These are phyloP conservation scores for Dolomedes plantarius DNA, from an alignment of 2,888 invertebrate species.

Conservation along the genomic window DNA sequence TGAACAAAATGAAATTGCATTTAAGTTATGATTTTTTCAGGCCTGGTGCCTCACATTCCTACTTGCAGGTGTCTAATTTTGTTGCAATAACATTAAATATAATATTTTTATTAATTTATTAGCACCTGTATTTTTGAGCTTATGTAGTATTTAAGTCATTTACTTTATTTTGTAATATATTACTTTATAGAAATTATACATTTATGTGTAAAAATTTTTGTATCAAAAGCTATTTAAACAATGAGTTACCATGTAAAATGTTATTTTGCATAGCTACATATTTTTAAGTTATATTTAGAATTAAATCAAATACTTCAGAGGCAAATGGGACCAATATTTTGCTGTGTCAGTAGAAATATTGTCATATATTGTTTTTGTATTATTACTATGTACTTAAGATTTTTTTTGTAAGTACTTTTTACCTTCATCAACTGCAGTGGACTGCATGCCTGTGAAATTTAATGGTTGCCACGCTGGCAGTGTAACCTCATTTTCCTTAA, in stretches of 20 bases:
- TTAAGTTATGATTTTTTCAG: background rate
- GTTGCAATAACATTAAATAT: background rate
- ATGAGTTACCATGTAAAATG: too few species aligned
- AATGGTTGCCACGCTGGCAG: slow-evolving; percentile 70
- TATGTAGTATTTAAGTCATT: background rate
- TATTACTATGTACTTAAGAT: slow-evolving; percentile 45
- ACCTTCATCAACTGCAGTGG: slow-evolving; percentile 28
- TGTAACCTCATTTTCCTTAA: slow-evolving; percentile 61
- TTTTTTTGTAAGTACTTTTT: slow-evolving; percentile 50
- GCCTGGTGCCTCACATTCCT: background rate
- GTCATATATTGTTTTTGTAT: slow-evolving; percentile 30
- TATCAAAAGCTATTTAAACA: too few species aligned
- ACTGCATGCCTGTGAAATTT: slow-evolving; percentile 5
- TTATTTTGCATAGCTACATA: too few species aligned
- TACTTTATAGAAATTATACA: too few species aligned
- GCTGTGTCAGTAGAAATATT: slow-evolving; percentile 34
- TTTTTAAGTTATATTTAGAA: too few species aligned
- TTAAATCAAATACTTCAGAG: too few species aligned
- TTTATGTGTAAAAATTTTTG: too few species aligned
- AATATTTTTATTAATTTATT: background rate
- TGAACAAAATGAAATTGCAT: background rate
- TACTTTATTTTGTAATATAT: too few species aligned
- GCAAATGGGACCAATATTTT: slow-evolving; percentile 64
- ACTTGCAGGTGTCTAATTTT: background rate
- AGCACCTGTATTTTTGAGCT: background rate